Base-by-base conservation (phyloP, 2,797 vertebrate genomes). In the Esox lucius region DNA sequence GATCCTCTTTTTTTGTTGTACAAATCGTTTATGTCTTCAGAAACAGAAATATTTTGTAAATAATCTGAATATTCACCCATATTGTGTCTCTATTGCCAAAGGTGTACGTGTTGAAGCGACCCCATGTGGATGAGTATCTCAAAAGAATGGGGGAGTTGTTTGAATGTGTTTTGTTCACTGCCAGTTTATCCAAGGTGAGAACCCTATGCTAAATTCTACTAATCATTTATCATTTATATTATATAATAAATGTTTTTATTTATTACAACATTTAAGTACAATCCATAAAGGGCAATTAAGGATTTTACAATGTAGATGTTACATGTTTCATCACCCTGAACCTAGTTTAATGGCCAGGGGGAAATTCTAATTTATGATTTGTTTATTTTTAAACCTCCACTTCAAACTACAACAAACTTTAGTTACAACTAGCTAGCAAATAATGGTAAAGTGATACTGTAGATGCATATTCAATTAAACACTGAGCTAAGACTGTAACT, bases 121-220 rank as follows among this genome's bases (percentile, higher is more conserved):
- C 97, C 0, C 95, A 98, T 0, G 98, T 99, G 22, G 98, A 99
- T 0, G 96, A 98, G 83, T 99, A 99, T 88, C 94, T 99, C 24
- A 94, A 94, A 87, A 92, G 97, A 76, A 99, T 99, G 97, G 97
- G 98, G 0, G 96, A 99, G 88, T 86, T 99, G 87, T 99, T 99
- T 1, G 98, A 99, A 87, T 99, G 98, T 0, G 96, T 99, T 76
- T 92, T 99, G 74, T 99, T 99, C 94, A 99, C 98, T 0, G 98
- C 97, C 24, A 99, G 98, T 83, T 94, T 99, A 79, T 96, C 98
- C 83, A 99, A 99, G 97, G 98, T 99, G 87, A 88, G 92, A 35
- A 26, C 3, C 0, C n/a, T 19, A 42, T 28, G 64, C n/a, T 67
- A 12, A 65, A 4, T 71, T 64, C 48, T 16, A 46, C 42, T 46